These are phyloP conservation scores for Clarias pachynema DNA, from an alignment of 2,797 vertebrate species.

Conservation along the genomic window DNA sequence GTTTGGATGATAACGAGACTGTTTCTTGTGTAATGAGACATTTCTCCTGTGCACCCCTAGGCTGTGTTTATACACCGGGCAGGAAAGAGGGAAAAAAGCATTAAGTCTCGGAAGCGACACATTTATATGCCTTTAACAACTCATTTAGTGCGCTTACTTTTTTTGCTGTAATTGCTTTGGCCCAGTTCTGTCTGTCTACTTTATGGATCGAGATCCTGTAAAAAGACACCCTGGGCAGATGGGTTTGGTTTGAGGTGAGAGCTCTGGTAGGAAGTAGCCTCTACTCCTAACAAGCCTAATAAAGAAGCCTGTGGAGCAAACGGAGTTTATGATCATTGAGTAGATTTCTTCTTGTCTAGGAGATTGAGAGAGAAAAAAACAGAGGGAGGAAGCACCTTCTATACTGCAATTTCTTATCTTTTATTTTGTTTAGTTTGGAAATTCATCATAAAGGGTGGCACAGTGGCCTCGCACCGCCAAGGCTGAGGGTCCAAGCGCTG, in stretches of 20 bases:
- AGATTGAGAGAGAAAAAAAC: background rate
- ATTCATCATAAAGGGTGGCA: no score
- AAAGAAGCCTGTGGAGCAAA: background rate
- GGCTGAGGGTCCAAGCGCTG: no score
- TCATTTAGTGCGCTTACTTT: slow-evolving; percentile 32
- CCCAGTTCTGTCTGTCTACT: slow-evolving; percentile 28
- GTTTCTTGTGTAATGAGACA: slow-evolving; percentile 42
- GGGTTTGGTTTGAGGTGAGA: slow-evolving; percentile 11
- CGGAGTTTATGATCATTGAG: background rate
- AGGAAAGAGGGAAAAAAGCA: slow-evolving; percentile 19
- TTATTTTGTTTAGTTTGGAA: background rate
- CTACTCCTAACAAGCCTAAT: slow-evolving; percentile 9
- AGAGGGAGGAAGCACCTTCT: background rate
- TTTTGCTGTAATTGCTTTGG: slow-evolving; percentile 37
- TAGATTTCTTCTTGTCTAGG: background rate
- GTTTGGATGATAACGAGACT: slow-evolving; percentile 25
- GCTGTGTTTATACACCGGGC: slow-evolving; percentile 32
- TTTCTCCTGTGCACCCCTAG: slow-evolving; percentile 28
- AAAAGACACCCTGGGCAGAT: slow-evolving; percentile 20
- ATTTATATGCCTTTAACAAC: slow-evolving; percentile 38
- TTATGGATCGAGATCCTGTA: slow-evolving; percentile 5
- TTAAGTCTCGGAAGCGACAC: slow-evolving; percentile 15
- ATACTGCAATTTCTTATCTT: background rate
- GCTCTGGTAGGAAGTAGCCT: slow-evolving; percentile 14
- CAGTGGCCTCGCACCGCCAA: no score